These are phyloP conservation scores for Rotaria macrura DNA, from an alignment of 2,888 invertebrate species.

Conservation along the genomic window DNA sequence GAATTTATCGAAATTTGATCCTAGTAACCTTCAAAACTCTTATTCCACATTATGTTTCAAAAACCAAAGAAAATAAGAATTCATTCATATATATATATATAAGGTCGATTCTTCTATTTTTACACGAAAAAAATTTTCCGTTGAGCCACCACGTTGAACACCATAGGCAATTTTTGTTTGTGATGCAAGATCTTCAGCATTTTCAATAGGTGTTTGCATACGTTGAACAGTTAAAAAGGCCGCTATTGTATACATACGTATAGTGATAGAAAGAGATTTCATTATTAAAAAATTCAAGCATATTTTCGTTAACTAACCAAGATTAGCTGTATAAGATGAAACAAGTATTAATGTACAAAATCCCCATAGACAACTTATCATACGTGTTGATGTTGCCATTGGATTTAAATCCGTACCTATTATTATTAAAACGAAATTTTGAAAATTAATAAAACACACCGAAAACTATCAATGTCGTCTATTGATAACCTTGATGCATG, in stretches of 20 bases:
- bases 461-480: conserved; percentile 34
- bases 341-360: conserved; percentile 50
- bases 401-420: conserved; percentile 34
- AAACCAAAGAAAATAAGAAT: too few relatives aligned
- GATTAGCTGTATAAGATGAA: conserved; percentile 50
- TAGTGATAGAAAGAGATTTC: too few relatives aligned
- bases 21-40: too few relatives aligned
- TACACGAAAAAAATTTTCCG: conserved; percentile 34
- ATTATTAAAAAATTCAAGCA: too few relatives aligned
- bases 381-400: conserved; percentile 30
- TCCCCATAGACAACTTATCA: conserved; percentile 49
- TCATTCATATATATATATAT: too few relatives aligned
- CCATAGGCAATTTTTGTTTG: conserved; percentile 34
- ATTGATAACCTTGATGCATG: conserved; percentile 68
- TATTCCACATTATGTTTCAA: too few relatives aligned
- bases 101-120: not conserved
- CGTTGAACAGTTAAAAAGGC: conserved; percentile 36
- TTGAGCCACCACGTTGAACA: conserved; percentile 33
- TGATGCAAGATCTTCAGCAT: conserved; percentile 35
- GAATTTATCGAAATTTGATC: too few relatives aligned
- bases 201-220: conserved; percentile 34
- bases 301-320: conserved; percentile 39
- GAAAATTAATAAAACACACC: not conserved
- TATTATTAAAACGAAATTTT: too few relatives aligned
- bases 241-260: conserved; percentile 15